Base-by-base conservation (phyloP, 2,113 vertebrate species). In the Trichomycterus rosablanca region DNA sequence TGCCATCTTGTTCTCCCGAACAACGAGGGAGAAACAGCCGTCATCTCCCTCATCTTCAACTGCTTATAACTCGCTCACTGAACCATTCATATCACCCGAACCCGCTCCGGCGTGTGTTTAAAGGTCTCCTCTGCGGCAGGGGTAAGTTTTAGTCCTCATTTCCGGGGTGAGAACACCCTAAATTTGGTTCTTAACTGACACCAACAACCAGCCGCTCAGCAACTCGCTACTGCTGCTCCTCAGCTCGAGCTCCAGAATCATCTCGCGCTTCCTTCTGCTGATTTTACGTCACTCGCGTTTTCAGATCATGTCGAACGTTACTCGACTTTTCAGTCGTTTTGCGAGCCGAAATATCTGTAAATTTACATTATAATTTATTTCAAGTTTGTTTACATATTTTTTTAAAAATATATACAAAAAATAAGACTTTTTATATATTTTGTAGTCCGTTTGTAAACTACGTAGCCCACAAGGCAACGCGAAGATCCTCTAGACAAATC, bases 1-100 rank as follows among this genome's bases (percentile, higher is more conserved):
- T 78, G 88, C 85, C 83, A 85, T 87, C 82, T 85, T 85, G 83
- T 82, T 80, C 85, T 63, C 59, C 53, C 45, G 59, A 80, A 87
- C 80, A 75, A 69, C 78, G 86, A 78, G 80, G 76, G 80, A 76
- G 72, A 71, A 71, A 79, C 74, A 67, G 44, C 58, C 50, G 66
- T 46, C 56, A 45, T 51, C 55, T 66, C 71, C 63, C 66, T 67
- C 71, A 76, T 76, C 59, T 67, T 46, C 16, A 76, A 72, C 66
- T 66, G 62, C 66, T 39, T 55, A 34, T 18, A 72, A 73, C 61
- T 75, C 58, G 48, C 51, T 12, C 52, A 14, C 43, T 61, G 53
- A 63, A 57, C 59, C 72, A 65, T 54, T 7, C 20, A 61, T 24
- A 8, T 14, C 39, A 14, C 35, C 40, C 44, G 19, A 42, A 42